Percentiles rank a stretch among this genome's conserved stretches.
Evolutionary conservation across 2,888 invertebrate species (phyloP).

Genomic region (Ectropis crepuscularia): DNA sequence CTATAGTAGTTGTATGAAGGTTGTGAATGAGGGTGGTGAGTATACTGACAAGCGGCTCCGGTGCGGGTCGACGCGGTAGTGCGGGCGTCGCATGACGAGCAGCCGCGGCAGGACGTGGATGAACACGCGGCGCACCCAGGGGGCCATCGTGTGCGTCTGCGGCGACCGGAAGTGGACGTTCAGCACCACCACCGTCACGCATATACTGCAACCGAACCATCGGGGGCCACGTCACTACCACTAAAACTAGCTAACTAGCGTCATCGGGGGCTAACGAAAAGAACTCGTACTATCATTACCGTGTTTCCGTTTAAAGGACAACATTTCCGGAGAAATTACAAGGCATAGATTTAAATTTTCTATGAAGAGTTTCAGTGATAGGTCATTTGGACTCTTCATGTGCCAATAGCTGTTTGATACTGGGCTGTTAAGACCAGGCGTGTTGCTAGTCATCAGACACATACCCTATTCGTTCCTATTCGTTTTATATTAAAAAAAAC

Average conservation of each 20-base stretch:
- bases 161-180: conserved; percentile 99
- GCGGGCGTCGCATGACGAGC: conserved; percentile 95
- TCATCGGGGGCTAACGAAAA: not conserved
- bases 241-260: not conserved
- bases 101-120: conserved; percentile 97
- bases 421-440: too few species aligned
- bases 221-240: not conserved
- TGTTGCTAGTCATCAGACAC: too few species aligned
- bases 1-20: not conserved
- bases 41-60: conserved; percentile 79
- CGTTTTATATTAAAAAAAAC: too few species aligned
- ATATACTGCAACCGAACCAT: conserved; percentile 86
- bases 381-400: too few species aligned
- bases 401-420: too few species aligned
- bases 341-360: too few species aligned
- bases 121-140: conserved; percentile 97
- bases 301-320: too few species aligned
- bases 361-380: too few species aligned
- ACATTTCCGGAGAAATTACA: too few species aligned
- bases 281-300: too few species aligned
- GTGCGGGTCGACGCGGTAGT: conserved; percentile 86
- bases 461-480: too few species aligned
- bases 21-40: not conserved
- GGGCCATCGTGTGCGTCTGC: conserved; percentile 98
- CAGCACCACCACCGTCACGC: conserved; percentile 97